Base-by-base conservation (phyloP, 2,888 invertebrate genomes). In the Orthosia incerta region DNA sequence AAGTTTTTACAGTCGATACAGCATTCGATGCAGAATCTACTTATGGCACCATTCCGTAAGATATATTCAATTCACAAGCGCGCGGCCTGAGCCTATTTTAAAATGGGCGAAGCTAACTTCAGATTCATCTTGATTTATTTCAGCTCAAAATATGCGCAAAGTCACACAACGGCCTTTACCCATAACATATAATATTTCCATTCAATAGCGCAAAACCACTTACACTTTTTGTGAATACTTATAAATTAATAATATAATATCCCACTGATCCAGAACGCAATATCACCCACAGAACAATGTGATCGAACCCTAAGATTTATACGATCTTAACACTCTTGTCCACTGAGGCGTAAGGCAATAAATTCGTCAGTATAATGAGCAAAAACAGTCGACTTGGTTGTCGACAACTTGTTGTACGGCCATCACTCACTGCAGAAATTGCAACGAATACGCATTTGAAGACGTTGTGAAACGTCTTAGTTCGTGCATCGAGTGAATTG, bases 321-420 rank as follows among this genome's bases (percentile, higher is more conserved):
- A 71, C 50, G 39, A 70, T 51, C 53, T 76, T 71, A 82, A 53
- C 80, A 71, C 67, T 69, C 66, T 63, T 64, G 56, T 9, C 51
- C 74, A 77, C 63, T 84, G 81, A 74, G 55, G 78, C 63, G 59
- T 46, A 60, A 23, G 61, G 74, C 69, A 81, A 82, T 84, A 82
- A 77, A 82, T 77, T 82, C 73, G 71, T 71, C 69, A 71, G 61
- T 59, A 67, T 84, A 81, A 74, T 64, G 57, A 73, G 82, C 74
- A 84, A 82, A 80, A 82, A 82, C 84, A 53, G 68, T 62, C 59
- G 70, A 82, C 69, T 65, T 65, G 57, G 20, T 63, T 79, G 81
- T 83, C 76, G 71, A 80, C 84, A 80, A 70, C 68, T 45, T 46
- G 69, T 50, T 68, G 75, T 68, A 55, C 57, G 71, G 5, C 60